Evolutionary conservation across 2,797 vertebrate genomes (phyloP).

Genomic region (Petrocephalus schoutedeni): DNA sequence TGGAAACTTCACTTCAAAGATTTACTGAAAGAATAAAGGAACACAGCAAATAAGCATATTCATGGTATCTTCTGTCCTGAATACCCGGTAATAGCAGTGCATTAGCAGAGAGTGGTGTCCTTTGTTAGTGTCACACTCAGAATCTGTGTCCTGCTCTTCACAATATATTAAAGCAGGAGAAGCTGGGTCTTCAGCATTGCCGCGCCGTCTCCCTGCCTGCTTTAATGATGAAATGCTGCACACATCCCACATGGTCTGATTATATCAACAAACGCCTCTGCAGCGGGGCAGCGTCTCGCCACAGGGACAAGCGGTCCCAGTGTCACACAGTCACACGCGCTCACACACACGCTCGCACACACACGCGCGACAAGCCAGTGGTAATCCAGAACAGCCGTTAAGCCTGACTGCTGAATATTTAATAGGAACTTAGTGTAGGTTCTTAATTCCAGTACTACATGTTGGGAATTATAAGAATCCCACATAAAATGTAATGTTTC

Average conservation of each 20-base stretch:
- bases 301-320: not conserved
- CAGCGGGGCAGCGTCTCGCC: not conserved
- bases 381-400: not conserved
- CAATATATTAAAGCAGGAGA: not conserved
- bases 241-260: not conserved
- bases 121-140: not conserved
- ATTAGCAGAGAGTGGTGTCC: not conserved
- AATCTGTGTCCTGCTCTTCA: not conserved
- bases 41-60: constrained; percentile 37
- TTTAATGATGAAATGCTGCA: not conserved
- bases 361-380: not conserved
- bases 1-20: constrained; percentile 31
- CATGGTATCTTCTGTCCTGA: constrained; percentile 17
- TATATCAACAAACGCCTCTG: not conserved
- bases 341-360: not conserved
- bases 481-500: not conserved
- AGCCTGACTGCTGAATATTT: not conserved
- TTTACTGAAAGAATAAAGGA: constrained; percentile 40
- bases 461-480: not conserved
- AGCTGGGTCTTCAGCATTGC: not conserved
- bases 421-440: not conserved
- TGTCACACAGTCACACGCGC: not conserved
- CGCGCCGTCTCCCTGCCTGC: not conserved
- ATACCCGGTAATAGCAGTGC: not conserved
- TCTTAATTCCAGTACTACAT: not conserved